These are phyloP conservation scores for Cryptops parisi DNA, from an alignment of 2,888 invertebrate genomes.

Conservation along the genomic window DNA sequence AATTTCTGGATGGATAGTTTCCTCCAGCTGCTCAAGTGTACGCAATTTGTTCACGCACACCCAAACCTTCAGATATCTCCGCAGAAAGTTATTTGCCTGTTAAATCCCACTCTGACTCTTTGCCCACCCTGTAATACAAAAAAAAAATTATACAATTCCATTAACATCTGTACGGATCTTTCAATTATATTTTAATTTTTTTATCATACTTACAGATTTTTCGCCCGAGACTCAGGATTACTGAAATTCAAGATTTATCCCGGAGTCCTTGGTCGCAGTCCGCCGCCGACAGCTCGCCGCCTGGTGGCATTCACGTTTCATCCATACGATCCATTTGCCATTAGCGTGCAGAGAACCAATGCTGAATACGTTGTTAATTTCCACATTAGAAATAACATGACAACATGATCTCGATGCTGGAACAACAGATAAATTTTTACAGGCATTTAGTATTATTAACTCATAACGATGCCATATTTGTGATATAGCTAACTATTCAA, in stretches of 20 bases:
- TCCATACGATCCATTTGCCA: slow-evolving; percentile 89
- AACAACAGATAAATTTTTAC: background rate
- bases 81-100: no score
- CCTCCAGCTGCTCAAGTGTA: no score
- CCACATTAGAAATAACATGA: slow-evolving; percentile 48
- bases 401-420: background rate
- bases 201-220: slow-evolving; percentile 47
- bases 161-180: background rate
- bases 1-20: no score
- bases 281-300: slow-evolving; percentile 46
- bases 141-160: no score
- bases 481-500: no score
- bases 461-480: background rate
- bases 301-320: slow-evolving; percentile 92
- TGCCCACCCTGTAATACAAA: no score
- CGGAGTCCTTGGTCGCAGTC: slow-evolving; percentile 43
- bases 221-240: slow-evolving; percentile 62
- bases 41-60: no score
- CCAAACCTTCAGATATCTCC: no score
- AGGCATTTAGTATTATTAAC: background rate
- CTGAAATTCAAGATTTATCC: slow-evolving; percentile 63
- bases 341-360: slow-evolving; percentile 85
- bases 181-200: background rate
- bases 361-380: slow-evolving; percentile 90
- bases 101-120: no score